Base-by-base conservation (phyloP, 2,113 vertebrate species). In the Rhinopomastus cyanomelas region DNA sequence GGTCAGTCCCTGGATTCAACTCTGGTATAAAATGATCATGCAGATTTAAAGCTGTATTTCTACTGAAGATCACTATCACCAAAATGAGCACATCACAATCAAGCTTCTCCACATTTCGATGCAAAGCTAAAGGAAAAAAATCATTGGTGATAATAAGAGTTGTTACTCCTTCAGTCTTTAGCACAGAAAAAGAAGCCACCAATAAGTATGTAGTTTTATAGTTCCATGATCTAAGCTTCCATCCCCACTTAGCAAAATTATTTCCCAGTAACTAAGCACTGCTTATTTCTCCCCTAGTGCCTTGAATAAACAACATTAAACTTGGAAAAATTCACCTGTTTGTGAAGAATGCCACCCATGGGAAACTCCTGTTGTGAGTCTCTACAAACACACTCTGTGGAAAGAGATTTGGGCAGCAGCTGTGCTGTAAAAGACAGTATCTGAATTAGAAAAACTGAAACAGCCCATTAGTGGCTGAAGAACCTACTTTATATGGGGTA, bases 341-440 rank as follows among this genome's bases (percentile, higher is more conserved):
- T 57, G 98, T 99, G 97, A 99, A 99, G 97, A 99, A 99, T 8
- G 99, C 98, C 53, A 98, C 94, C 92, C 98, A 81, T 3, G 99
- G 99, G 91, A 98, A 99, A 87, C 94, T 97, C 48, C 96, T 98
- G 95, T 98, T 97, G 59, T 99, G 99, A 34, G 98, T 98, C 96
- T 99, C 99, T 25, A 98, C 98, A 97, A 99, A 99, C 71, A 99
- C 98, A 9, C 98, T 98, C 96, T 99, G 99, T 39, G 98, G 95
- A 91, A 98, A 98, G 37, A 99, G 98, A 97, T 99, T 99, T 4
- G 99, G 98, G 64, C 95, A 97, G 89, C 98, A 99, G 95, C 98
- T 99, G 96, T 99, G 98, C 99, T 99, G 98, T 96, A 86, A 79
- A 96, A 96, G 44, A 95, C 82, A 88, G 81, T 16, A 81, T 68